Evolutionary conservation across 92 coral and sea anemone species (phyloP), one percentile per base, ranked within the genome.

Genomic region (Phenganax marumi): DNA sequence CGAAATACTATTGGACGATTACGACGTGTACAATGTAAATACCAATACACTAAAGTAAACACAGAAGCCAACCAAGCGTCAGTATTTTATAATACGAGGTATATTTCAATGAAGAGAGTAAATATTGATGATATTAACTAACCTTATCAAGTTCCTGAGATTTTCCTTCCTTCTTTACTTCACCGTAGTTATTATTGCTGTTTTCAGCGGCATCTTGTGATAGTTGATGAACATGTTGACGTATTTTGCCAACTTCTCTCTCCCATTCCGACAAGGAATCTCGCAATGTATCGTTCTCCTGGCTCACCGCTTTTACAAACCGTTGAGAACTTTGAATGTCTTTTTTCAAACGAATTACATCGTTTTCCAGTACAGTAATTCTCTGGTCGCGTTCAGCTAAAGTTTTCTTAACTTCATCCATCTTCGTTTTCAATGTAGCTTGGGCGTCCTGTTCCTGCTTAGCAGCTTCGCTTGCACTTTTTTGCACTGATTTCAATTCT

Each of bases 211-310:
- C 81, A 23, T 76, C 81, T 25, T 76, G 66, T 3, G 81, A 76
- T 7, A 78, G 71, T n/a, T 78, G 56, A 19, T 43, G 83, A 8
- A 60, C 73, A 17, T 78, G 83, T 61, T 62, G 22, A 8, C 83
- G 53, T 26, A 60, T 43, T 19, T 62, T 78, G 11, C 56, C 63
- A 8, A 46, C 83, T 63, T 78, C 83, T 21, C 73, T 11, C 47
- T 78, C 83, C 83, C 83, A 78, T 6, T 78, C 83, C 19, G 83
- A 78, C 26, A 78, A n/a, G 72, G 83, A 60, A 63, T 78, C 83
- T 8, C 83, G 71, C 10, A 78, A 21, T 10, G 39, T 62, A 50
- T 78, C 73, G 52, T 78, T 78, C 48, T 78, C 83, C 52, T 78
- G 72, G 25, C 83, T 62, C 39, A 78, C 83, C 7, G 48, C 83